Evolutionary conservation across 2,888 invertebrate species (phyloP), one percentile per base, ranked within the genome.

Genomic region (Cantharis lateralis): DNA sequence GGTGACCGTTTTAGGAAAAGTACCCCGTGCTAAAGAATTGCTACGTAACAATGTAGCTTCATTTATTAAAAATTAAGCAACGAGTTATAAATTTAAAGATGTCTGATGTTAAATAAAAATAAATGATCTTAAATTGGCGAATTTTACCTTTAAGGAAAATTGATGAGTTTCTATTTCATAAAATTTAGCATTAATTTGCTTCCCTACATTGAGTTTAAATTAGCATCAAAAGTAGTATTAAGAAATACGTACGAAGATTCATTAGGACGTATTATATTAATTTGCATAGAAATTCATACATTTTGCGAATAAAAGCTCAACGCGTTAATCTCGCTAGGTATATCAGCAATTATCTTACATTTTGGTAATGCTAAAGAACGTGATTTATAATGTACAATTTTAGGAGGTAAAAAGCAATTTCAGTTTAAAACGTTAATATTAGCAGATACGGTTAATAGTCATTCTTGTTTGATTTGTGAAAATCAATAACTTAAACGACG

Each of bases 401-500:
- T 18, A 16, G 63, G 16, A 63, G 13, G 18, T 10, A 63, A 15
- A 63, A 16, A 18, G 63, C 63, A 15, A 63, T 18, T 63, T 63
- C 63, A 3, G 16, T 48, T 48, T 48, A 48, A 48, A 48, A n/a
- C 48, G 48, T 48, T 48, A n/a, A 48, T 48, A 48, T 48, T 48
- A 48, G 48, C 48, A 48, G 48, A 48, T 66, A 16, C 24, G 20
- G 7, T 66, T 66, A 66, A 66, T 66, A 66, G 16, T 66, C n/a
- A 66, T 69, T 18, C 73, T 73, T 73, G 68, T 68, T 69, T 73
- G 73, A 73, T 68, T 73, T 73, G 69, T 16, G 28, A 69, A 73
- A 73, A 73, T 73, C 73, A 61, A 73, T 73, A 73, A 61, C 48
- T 15, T 15, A 15, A 68, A 26, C 73, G 68, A 63, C 63, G 73